Evolutionary conservation across 2,113 vertebrate genomes (phyloP), one percentile per base, ranked within the genome.

Genomic region (Tetrax tetrax): DNA sequence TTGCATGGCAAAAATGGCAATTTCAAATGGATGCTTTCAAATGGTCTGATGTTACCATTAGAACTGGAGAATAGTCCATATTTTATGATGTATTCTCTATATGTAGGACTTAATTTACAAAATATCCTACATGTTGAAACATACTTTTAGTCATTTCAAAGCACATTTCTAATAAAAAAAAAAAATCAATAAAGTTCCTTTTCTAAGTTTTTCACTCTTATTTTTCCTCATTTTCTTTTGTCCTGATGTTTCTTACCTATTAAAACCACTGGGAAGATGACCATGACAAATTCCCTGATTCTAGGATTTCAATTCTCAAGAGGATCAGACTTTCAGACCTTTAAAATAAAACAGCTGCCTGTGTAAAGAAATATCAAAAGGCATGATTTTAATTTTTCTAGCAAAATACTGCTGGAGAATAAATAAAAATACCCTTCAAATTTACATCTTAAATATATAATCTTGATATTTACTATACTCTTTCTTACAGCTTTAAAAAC

Each of bases 11-110:
- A 93, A 94, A 93, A 14, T 56, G 85, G 7, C 63, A 66, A 54
- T 90, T 95, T 74, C 65, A 65, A 93, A 74, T 57, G 56, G 70
- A 61, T 81, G 77, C 45, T 89, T 93, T 93, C 80, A 94, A 77
- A 75, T 59, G 14, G 20, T 53, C 68, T 83, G 33, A 59, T 92
- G 79, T 68, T 86, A 80, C 70, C 33, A 54, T 76, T 77, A 69
- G 14, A 94, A 61, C 21, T 76, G 45, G 37, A 80, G n/a, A 77
- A 65, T 53, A 77, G 69, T 25, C n/a, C 11, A 8, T 21, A 63
- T 70, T 93, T 90, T 70, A 61, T 83, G 80, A 68, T 50, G 24
- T 65, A 54, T 83, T 90, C 9, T 64, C 31, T 93, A 10, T 54
- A 54, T n/a, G 18, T 75, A 24, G 37, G 56, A 66, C 51, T 92